Percentiles rank a stretch among this genome's conserved stretches.
phyloP scores from a whole-genome alignment of 2,888 invertebrate genomes.

The Sericinus montela region DNA sequence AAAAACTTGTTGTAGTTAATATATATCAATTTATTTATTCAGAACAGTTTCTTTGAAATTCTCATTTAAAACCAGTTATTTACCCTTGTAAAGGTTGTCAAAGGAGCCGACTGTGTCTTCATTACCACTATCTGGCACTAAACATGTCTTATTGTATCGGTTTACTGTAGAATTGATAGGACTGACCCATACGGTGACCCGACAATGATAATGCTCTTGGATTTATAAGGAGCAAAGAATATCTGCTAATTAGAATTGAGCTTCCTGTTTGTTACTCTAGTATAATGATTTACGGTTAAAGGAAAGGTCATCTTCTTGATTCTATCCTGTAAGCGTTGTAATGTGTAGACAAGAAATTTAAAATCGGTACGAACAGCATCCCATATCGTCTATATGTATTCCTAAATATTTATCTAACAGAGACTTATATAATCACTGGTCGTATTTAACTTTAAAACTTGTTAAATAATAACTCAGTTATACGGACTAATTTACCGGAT shows the following conservation, averaged over 20 bases:
- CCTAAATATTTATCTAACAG: too few relatives aligned
- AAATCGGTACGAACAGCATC: too few relatives aligned
- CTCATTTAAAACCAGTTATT: background rate
- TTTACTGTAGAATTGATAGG: constrained; percentile 13
- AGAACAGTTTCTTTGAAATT: background rate
- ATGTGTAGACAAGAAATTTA: too few relatives aligned
- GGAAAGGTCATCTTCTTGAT: too few relatives aligned
- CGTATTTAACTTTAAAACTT: too few relatives aligned
- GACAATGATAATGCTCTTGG: constrained; percentile 9
- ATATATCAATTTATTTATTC: too few relatives aligned
- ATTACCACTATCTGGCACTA: constrained; percentile 10
- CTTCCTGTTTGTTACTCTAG: background rate
- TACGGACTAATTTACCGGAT: too few relatives aligned
- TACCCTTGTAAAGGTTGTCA: background rate
- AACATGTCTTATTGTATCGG: constrained; percentile 2
- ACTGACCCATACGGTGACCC: constrained; percentile 8
- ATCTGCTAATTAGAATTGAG: background rate
- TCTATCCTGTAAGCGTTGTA: too few relatives aligned
- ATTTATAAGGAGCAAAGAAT: constrained; percentile 9
- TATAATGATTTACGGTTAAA: too few relatives aligned
- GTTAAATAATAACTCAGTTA: background rate
- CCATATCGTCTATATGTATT: too few relatives aligned
- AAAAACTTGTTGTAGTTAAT: too few relatives aligned
- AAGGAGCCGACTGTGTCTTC: constrained; percentile 15
- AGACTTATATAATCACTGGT: too few relatives aligned